phyloP scores from a whole-genome alignment of 1,140 invertebrate species.

The Penaeus japonicus region DNA sequence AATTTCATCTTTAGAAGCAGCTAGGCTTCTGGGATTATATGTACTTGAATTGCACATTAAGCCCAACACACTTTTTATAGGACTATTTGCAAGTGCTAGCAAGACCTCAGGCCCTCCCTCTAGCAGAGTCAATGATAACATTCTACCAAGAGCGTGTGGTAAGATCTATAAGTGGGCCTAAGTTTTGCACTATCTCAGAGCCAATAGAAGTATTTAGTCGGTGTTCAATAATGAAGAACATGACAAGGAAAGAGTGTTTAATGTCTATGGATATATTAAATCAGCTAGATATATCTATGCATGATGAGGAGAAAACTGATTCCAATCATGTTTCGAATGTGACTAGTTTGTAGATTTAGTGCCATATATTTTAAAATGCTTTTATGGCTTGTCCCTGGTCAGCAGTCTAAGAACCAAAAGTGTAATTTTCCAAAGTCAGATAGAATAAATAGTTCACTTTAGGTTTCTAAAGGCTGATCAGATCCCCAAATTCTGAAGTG shows the following conservation, averaged over 20 bases:
- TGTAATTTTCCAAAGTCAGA: too few relatives aligned
- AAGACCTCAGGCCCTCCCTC: constrained; percentile 43
- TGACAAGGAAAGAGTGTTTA: too few relatives aligned
- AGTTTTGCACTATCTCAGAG: constrained; percentile 38
- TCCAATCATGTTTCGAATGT: neutral
- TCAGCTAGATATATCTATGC: too few relatives aligned
- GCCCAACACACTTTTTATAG: constrained; percentile 53
- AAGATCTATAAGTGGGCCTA: constrained; percentile 27
- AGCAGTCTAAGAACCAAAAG: too few relatives aligned
- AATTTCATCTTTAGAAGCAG: constrained; percentile 20
- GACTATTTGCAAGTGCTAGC: constrained; percentile 52
- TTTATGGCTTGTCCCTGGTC: too few relatives aligned
- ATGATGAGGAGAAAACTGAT: neutral
- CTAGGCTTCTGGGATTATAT: neutral
- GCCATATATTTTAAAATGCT: too few relatives aligned
- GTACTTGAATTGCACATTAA: constrained; percentile 36
- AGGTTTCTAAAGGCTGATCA: too few relatives aligned
- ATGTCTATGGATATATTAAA: too few relatives aligned
- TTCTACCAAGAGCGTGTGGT: constrained; percentile 49
- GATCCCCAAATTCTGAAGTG: too few relatives aligned
- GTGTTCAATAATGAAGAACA: constrained; percentile 12
- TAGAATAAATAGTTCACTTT: too few relatives aligned
- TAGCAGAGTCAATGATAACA: constrained; percentile 50
- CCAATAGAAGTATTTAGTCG: constrained; percentile 36
- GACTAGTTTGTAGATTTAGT: neutral